Evolutionary conservation across 2,888 invertebrate genomes (phyloP).

Genomic region (Hyles lineata): DNA sequence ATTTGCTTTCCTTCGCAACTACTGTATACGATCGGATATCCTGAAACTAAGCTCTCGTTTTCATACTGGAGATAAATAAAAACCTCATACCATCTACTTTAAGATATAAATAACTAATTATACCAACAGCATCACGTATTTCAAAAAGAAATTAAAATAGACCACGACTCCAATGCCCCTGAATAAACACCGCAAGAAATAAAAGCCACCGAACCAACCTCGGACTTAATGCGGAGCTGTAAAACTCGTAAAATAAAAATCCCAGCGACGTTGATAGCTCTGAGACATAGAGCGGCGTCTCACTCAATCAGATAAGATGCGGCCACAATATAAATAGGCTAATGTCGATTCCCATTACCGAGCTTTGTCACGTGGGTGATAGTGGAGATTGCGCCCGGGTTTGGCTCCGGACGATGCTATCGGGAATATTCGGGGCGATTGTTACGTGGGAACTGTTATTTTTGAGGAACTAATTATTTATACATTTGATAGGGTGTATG

Average conservation of each 20-base stretch:
- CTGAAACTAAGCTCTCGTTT: no score
- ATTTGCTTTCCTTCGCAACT: no score
- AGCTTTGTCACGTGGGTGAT: constrained; percentile 71
- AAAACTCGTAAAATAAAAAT: constrained; percentile 32
- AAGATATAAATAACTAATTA: no score
- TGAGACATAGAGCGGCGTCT: constrained; percentile 39
- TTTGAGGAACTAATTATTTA: background rate
- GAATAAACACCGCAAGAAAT: constrained; percentile 2
- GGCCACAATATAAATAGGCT: constrained; percentile 68
- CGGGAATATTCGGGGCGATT: constrained; percentile 9
- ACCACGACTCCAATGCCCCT: background rate
- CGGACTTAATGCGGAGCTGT: background rate
- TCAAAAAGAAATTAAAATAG: background rate
- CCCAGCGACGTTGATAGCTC: constrained; percentile 23
- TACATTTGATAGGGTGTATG: background rate
- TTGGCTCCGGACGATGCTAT: constrained; percentile 3
- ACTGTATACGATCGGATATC: no score
- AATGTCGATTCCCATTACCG: constrained; percentile 75
- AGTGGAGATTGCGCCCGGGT: constrained; percentile 4
- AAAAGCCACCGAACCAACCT: background rate
- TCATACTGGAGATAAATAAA: no score
- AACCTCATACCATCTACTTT: no score
- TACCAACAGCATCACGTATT: no score
- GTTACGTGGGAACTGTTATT: constrained; percentile 3
- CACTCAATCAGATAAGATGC: constrained; percentile 64